Evolutionary conservation across 1,140 invertebrate genomes (phyloP).

Genomic region (Aphaenogaster rudis): DNA sequence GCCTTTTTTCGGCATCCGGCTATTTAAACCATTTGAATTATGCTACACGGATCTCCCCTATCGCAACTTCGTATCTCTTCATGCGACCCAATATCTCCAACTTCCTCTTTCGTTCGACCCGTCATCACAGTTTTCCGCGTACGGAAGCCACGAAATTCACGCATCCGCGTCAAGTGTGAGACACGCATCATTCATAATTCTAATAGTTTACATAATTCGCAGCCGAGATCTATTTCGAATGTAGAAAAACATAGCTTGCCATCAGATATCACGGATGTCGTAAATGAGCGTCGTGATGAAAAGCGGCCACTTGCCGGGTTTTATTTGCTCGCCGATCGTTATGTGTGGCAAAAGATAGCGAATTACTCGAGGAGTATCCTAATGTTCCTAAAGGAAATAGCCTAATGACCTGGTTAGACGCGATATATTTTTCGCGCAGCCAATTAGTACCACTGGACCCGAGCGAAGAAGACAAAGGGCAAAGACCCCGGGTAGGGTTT

Average conservation of each 20-base stretch:
- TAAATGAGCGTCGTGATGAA: neutral
- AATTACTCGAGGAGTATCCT: neutral
- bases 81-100: conserved; percentile 24
- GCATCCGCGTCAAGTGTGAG: neutral
- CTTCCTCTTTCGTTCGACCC: conserved; percentile 41
- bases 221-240: neutral
- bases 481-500: conserved; percentile 15
- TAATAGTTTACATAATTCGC: neutral
- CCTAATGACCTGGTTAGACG: neutral
- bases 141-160: neutral
- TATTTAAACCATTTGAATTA: conserved; percentile 52
- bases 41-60: neutral
- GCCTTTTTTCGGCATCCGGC: conserved; percentile 34
- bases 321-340: neutral
- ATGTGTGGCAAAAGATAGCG: neutral
- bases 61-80: conserved; percentile 54
- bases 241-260: neutral
- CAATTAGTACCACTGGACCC: neutral
- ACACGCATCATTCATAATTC: neutral
- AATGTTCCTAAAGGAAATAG: neutral
- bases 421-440: neutral
- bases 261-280: neutral
- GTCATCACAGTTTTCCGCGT: conserved; percentile 24
- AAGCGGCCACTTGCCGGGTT: neutral
- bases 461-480: conserved; percentile 56